These are phyloP conservation scores for Embidobia sp. DNA, from an alignment of 2,888 invertebrate species.

Conservation along the genomic window DNA sequence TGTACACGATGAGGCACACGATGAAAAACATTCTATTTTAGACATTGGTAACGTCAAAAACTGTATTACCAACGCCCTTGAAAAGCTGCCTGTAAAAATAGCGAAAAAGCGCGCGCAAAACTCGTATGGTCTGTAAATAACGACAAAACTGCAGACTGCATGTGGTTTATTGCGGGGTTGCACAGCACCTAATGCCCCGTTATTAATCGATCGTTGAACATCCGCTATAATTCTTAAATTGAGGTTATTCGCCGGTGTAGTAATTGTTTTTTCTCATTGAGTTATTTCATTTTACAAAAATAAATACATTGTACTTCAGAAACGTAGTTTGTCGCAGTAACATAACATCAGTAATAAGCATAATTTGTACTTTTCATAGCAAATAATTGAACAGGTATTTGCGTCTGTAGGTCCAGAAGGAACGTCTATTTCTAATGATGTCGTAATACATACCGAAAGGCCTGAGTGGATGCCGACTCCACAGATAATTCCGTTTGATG, in stretches of 20 bases:
- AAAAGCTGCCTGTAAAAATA: slow-evolving; percentile 6
- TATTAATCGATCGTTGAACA: slow-evolving; percentile 39
- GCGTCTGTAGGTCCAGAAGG: slow-evolving; percentile 43
- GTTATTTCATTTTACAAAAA: slow-evolving; percentile 37
- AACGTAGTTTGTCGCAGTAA: slow-evolving; percentile 10
- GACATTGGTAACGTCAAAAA: no score
- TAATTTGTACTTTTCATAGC: neutral
- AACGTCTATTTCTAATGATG: slow-evolving; percentile 50
- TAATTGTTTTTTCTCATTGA: slow-evolving; percentile 2
- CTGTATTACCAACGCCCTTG: slow-evolving; percentile 4
- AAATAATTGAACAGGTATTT: slow-evolving; percentile 24
- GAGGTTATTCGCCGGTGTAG: slow-evolving; percentile 7
- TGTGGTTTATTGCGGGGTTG: slow-evolving; percentile 42
- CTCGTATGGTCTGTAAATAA: slow-evolving; percentile 47
- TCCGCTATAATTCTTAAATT: slow-evolving; percentile 39
- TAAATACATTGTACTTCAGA: slow-evolving; percentile 27
- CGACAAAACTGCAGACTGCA: slow-evolving; percentile 36
- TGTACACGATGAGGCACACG: no score
- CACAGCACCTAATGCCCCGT: slow-evolving; percentile 27
- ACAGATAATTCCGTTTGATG: slow-evolving; percentile 94
- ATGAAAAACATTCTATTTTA: no score
- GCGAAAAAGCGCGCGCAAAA: slow-evolving; percentile 6
- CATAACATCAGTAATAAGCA: neutral
- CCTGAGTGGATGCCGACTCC: slow-evolving; percentile 95
- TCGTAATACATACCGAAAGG: slow-evolving; percentile 90